These are phyloP conservation scores for Neodiprion lecontei DNA, from an alignment of 1,140 invertebrate species.

Conservation along the genomic window DNA sequence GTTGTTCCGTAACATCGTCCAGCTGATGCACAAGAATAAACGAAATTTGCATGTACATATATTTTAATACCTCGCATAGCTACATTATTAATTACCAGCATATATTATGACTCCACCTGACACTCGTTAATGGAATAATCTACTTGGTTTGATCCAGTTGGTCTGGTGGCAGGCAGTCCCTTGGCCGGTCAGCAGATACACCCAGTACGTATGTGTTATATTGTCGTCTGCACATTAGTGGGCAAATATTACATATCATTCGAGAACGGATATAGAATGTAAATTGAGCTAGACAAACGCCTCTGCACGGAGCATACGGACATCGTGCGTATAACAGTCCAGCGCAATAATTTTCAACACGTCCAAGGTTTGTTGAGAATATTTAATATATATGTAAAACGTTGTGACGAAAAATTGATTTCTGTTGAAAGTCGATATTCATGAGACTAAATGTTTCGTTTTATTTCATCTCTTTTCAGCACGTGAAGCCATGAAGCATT, in stretches of 20 bases:
- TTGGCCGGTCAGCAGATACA: not conserved
- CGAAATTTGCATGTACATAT: not conserved
- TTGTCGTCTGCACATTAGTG: not conserved
- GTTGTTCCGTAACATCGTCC: too few relatives aligned
- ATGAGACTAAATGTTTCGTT: too few relatives aligned
- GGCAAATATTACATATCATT: not conserved
- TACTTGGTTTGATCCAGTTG: not conserved
- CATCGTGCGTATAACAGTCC: too few relatives aligned
- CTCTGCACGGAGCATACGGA: too few relatives aligned
- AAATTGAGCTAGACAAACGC: too few relatives aligned
- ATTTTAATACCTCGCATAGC: not conserved
- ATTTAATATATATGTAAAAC: too few relatives aligned
- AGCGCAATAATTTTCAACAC: too few relatives aligned
- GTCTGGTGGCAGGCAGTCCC: not conserved
- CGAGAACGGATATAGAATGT: not conserved
- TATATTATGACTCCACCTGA: not conserved
- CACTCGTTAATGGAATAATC: slow-evolving; percentile 2
- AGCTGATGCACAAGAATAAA: not conserved
- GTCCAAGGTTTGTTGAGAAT: too few relatives aligned
- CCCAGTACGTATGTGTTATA: not conserved
- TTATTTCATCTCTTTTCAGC: too few relatives aligned
- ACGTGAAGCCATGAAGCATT: too few relatives aligned
- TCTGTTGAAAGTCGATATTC: too few relatives aligned
- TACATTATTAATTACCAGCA: not conserved
- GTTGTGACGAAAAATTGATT: too few relatives aligned